A percentile compares a stretch with the other conserved stretches of the same genome.
Evolutionary conservation across 2,113 vertebrate genomes (phyloP).

Genomic region (Leptobrachium leishanense): DNA sequence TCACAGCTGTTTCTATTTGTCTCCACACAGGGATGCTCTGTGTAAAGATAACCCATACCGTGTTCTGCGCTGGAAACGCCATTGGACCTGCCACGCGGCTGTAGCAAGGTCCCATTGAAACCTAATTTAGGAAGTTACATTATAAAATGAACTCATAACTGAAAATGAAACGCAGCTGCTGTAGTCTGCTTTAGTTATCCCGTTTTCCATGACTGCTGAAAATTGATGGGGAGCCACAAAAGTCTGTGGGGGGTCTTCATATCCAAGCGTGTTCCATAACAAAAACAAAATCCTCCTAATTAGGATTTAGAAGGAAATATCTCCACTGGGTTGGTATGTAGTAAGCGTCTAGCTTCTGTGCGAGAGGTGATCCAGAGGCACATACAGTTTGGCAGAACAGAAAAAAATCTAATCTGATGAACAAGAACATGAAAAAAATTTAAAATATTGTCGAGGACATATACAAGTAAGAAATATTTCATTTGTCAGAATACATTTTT

Average conservation of each 20-base stretch:
- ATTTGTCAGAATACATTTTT: no score
- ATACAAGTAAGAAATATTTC: no score
- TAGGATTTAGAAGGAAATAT: conserved; percentile 26
- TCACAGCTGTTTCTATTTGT: conserved; percentile 41
- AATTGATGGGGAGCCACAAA: conserved; percentile 30
- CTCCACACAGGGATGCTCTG: conserved; percentile 5
- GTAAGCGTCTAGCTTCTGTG: conserved; percentile 30
- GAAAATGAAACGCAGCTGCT: conserved; percentile 36
- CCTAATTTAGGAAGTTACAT: conserved; percentile 39
- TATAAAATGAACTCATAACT: conserved; percentile 41
- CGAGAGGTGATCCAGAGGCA: conserved; percentile 1
- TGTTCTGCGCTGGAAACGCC: conserved; percentile 5
- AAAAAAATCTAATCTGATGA: not conserved
- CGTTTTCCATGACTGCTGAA: conserved; percentile 36
- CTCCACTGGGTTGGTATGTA: not conserved
- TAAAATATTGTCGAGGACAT: no score
- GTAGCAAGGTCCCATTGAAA: conserved; percentile 38
- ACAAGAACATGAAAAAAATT: no score
- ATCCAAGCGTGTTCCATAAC: conserved; percentile 9
- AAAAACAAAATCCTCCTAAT: conserved; percentile 34
- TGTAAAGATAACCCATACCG: conserved; percentile 1
- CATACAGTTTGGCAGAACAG: not conserved
- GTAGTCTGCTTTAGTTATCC: conserved; percentile 26
- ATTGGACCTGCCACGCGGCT: conserved; percentile 20
- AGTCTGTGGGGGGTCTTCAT: conserved; percentile 11